Evolutionary conservation across 2,888 invertebrate genomes (phyloP), one percentile per base, ranked within the genome.

Genomic region (Alcis repandata): DNA sequence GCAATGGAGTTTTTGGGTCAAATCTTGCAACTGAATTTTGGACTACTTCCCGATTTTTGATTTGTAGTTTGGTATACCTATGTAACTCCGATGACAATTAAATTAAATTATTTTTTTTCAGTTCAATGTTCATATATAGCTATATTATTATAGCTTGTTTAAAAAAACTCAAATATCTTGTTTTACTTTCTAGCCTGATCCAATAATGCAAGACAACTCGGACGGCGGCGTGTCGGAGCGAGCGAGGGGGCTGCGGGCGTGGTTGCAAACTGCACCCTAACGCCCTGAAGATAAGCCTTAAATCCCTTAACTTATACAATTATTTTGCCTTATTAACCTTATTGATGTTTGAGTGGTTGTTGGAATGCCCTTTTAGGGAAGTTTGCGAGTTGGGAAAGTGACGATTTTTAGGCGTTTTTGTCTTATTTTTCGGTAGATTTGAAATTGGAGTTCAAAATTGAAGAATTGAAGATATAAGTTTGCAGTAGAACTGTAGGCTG

Each of bases 181-280:
- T n/a, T n/a, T n/a, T n/a, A n/a, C n/a, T n/a, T 79, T 76, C 2
- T 75, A 92, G 92, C 92, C 91, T 1, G 91, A 91, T 56, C 87
- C 87, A 57, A 76, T 83, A 58, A 76, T 82, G 13, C 89, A 87
- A 69, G 90, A 91, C 57, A 84, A 82, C 40, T 87, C 90, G 0
- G 91, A 91, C 54, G 83, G 80, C 1, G 85, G 88, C 6, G 88
- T 92, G 0, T 86, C 89, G 0, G 92, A 92, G 62, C 76, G 89
- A 20, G 92, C 90, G 3, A 80, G 90, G 15, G 89, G 90, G 0
- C 74, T 92, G 2, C 83, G 92, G 15, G 92, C 90, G n/a, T 92
- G 92, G 92, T 79, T 92, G 3, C 91, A 92, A 76, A 90, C 91
- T 1, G 83, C 91, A 13, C 91, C 91, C 6, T 92, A 81, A 81